Evolutionary conservation across 2,888 invertebrate species (phyloP), one percentile per base, ranked within the genome.

Genomic region (Eristalis arbustorum): DNA sequence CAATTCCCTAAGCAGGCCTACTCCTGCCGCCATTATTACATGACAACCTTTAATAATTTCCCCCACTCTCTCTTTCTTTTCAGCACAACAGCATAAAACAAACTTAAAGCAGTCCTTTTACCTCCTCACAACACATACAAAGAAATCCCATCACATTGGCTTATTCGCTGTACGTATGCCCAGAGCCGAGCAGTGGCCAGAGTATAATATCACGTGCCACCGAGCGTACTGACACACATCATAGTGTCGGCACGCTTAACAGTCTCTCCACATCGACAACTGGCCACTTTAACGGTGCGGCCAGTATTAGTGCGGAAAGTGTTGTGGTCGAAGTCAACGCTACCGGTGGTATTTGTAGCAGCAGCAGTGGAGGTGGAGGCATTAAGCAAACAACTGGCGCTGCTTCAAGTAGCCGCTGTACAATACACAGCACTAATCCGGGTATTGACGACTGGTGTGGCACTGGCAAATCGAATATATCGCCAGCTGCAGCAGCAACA

Each of bases 171-270:
- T 92, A 91, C 89, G 90, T 92, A 92, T 91, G 91, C 91, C 90
- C 91, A 91, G 92, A 91, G 92, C 92, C 92, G 91, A 91, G 91
- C 91, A 92, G 92, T 92, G 92, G 92, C 92, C 90, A 88, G 74
- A 89, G 83, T 88, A 89, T 88, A 88, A 88, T 88, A 88, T 89
- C 89, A 88, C 88, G 87, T 88, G 90, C 89, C 88, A 90, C 89
- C 88, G 90, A 68, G 90, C 91, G 83, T 90, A 91, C 88, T 90
- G 91, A 89, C 91, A 91, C 87, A 84, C 91, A 90, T 88, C 82
- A 81, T 73, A 91, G 91, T 88, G 73, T 88, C 68, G 87, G 88
- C 67, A 75, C 84, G 74, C 82, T 88, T 63, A 88, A 88, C 74
- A 88, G 89, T 88, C 74, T 89, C 88, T 88, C 91, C 28, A 73